Evolutionary conservation across 2,888 invertebrate genomes (phyloP).

Genomic region (Agrilus biguttatus): DNA sequence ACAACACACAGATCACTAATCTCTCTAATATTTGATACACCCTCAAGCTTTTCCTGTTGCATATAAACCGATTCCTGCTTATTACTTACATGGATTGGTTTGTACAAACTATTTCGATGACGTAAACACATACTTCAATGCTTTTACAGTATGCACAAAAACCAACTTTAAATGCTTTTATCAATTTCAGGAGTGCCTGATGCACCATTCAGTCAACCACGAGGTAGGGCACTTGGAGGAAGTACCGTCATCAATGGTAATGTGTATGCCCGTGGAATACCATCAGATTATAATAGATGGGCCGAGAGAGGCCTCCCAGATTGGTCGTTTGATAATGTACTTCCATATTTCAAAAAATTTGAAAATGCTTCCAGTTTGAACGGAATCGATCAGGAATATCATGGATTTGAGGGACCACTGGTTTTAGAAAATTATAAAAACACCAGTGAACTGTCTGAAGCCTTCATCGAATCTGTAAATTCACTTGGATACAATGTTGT

Average conservation of each 20-base stretch:
- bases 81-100: too few species aligned
- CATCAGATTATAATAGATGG: conserved; percentile 42
- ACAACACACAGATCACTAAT: too few species aligned
- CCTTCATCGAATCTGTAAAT: conserved; percentile 39
- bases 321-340: conserved; percentile 40
- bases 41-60: too few species aligned
- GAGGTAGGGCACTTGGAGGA: conserved; percentile 41
- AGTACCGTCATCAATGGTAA: conserved; percentile 43
- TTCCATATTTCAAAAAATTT: conserved; percentile 48
- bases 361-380: conserved; percentile 41
- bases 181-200: too few species aligned
- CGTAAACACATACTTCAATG: too few species aligned
- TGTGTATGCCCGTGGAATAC: conserved; percentile 38
- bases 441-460: conserved; percentile 35
- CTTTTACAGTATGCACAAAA: too few species aligned
- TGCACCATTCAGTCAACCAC: too few species aligned
- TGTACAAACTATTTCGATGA: too few species aligned
- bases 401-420: conserved; percentile 39
- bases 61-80: too few species aligned
- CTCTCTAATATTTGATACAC: too few species aligned
- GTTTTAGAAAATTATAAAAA: conserved; percentile 44
- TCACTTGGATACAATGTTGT: conserved; percentile 42
- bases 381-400: conserved; percentile 33
- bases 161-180: too few species aligned
- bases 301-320: conserved; percentile 37